Base-by-base conservation (phyloP, 2,797 vertebrate species). In the Furcifer pardalis region DNA sequence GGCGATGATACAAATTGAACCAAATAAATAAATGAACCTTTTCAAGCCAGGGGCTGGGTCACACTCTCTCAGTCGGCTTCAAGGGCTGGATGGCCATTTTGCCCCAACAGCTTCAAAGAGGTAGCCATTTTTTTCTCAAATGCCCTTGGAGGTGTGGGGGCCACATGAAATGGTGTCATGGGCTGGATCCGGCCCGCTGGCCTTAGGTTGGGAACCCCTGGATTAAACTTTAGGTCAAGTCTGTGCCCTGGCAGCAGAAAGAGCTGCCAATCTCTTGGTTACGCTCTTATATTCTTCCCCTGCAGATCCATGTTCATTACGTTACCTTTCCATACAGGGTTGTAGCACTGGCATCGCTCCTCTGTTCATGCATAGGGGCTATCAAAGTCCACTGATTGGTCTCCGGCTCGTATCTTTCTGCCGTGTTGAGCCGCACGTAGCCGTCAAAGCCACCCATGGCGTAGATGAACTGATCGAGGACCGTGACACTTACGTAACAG, bases 381-480 rank as follows among this genome's bases (percentile, higher is more conserved):
- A 97, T 97, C 19, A 96, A 82, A 0, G 87, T 97, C 98, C 97
- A 98, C 87, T 97, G 97, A 89, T 98, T 98, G 60, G 92, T 96
- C 77, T 97, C 94, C 0, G 97, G 96, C 30, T 95, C 90, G 0
- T 97, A 98, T 1, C 92, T 87, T 62, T 98, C 97, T 0, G 96
- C 97, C 0, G 96, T 96, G 89, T 91, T 96, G 73, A 97, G 95
- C 6, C 95, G 91, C 12, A 7, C 32, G 0, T 94, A 88, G 19
- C 97, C 97, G 0, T 98, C 94, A 15, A 91, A 96, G 15, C 97
- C 97, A 30, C 98, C 98, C 92, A 98, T 94, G 85, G 97, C 97
- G 0, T 97, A 98, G 86, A 98, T 96, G 83, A 88, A 94, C 13
- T 95, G 92, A 1, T 96, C 87, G 60, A 98, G 92, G 17, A 96